Base-by-base conservation (phyloP, 2,888 invertebrate species). In the Gastracanthus pulcherrimus region DNA sequence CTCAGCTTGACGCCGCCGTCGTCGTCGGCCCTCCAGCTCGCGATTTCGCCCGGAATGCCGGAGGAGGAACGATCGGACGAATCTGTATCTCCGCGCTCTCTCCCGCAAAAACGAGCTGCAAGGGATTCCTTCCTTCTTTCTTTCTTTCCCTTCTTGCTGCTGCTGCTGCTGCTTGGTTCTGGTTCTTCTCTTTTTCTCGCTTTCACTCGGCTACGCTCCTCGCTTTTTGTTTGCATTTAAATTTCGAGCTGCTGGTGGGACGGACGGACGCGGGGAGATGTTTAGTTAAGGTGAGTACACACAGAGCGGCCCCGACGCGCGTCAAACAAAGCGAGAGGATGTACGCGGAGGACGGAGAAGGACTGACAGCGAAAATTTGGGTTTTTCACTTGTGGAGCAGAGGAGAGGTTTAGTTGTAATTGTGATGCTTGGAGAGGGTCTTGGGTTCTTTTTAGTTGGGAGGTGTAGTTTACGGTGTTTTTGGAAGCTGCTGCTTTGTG, bases 191-290 rank as follows among this genome's bases (percentile, higher is more conserved):
- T 70, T 23, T 71, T 64, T 70, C 45, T 34, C 45, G 58, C 31
- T 34, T 29, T 38, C 60, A n/a, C 64, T 48, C 45, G 55, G 62
- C 26, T 19, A n/a, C 31, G n/a, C 51, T 36, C 31, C 69, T 41
- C 41, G 55, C 48, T 64, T 75, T 82, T 75, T 78, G 75, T 78
- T 78, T 82, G 77, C 81, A 81, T 81, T 81, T 74, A 77, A 81
- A 81, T 81, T 77, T 81, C 41, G 62, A 55, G 51, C n/a, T n/a
- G n/a, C n/a, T n/a, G n/a, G n/a, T n/a, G n/a, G n/a, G n/a, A n/a
- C n/a, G n/a, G n/a, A n/a, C n/a, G 51, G 51, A 62, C 45, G 19
- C 7, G 29, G 31, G 51, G 77, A 74, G 55, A 74, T 81, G 81
- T 81, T 81, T 81, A 41, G 81, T 70, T 69, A 77, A 77, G 81